Percentiles rank a stretch among this genome's conserved stretches.
Evolutionary conservation across 2,888 invertebrate species (phyloP).

Genomic region (Ichneumon xanthorius): DNA sequence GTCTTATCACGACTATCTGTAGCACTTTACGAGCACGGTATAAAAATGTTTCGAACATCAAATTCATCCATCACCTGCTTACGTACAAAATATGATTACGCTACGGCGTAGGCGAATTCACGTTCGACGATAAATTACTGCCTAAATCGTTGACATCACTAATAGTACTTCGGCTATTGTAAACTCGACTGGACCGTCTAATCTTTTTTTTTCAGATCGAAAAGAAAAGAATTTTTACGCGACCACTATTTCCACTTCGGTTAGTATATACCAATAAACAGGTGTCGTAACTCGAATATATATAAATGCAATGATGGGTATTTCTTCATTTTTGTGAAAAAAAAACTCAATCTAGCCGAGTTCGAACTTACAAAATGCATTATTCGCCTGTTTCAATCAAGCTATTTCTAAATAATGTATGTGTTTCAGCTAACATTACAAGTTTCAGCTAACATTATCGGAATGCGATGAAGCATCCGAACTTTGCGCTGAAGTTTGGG

Average conservation of each 20-base stretch:
- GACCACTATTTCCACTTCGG: background rate
- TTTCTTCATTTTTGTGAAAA: background rate
- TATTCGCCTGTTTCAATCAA: background rate
- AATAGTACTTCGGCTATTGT: constrained; percentile 2
- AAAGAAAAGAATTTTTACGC: background rate
- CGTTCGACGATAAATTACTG: constrained; percentile 18
- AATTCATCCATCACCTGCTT: constrained; percentile 38
- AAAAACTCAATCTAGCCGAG: background rate
- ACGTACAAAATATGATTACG: constrained; percentile 47
- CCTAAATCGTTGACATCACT: constrained; percentile 35
- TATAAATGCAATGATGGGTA: constrained; percentile 30
- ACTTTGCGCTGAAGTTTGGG: constrained; percentile 1
- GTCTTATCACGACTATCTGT: constrained; percentile 9
- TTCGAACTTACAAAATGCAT: background rate
- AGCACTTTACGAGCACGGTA: constrained; percentile 16
- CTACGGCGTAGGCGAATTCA: constrained; percentile 1
- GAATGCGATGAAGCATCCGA: constrained; percentile 11
- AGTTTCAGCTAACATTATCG: constrained; percentile 19
- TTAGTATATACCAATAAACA: background rate
- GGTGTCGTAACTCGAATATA: constrained; percentile 11
- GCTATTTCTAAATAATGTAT: constrained; percentile 9
- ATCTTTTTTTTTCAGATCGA: background rate
- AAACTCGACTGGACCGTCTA: background rate
- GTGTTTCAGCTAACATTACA: background rate
- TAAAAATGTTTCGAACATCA: constrained; percentile 35